phyloP scores from a whole-genome alignment of 2,797 vertebrate genomes.

The Chelon labrosus region DNA sequence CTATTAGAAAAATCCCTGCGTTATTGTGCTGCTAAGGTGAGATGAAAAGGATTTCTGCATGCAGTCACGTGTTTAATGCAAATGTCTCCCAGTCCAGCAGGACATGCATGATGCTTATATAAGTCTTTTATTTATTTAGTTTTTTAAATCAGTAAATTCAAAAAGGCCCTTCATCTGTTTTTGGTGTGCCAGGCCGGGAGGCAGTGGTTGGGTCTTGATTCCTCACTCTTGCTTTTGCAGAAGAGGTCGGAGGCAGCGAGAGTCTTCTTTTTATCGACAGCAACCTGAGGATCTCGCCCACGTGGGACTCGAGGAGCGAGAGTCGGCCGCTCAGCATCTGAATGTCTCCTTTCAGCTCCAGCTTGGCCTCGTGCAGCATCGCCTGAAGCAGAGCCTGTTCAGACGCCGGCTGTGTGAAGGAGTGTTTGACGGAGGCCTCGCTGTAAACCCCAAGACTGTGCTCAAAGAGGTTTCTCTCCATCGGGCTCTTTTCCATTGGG shows the following conservation, averaged over 20 bases:
- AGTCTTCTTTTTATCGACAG: conserved; percentile 88
- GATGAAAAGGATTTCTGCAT: conserved; percentile 82
- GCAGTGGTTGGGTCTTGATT: conserved; percentile 90
- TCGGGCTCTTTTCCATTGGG: conserved; percentile 83
- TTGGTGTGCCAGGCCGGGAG: conserved; percentile 87
- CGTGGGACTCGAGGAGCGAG: conserved; percentile 92
- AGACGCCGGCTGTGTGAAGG: conserved; percentile 87
- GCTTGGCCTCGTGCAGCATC: conserved; percentile 92
- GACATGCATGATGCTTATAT: conserved; percentile 91
- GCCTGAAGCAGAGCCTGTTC: conserved; percentile 94
- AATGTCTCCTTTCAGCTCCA: conserved; percentile 96
- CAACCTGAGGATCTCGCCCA: conserved; percentile 95
- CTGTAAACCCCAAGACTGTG: conserved; percentile 65
- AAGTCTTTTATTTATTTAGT: neutral
- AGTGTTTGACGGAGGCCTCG: conserved; percentile 80
- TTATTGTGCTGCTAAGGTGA: conserved; percentile 38
- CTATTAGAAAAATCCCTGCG: conserved; percentile 54
- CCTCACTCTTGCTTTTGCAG: conserved; percentile 86
- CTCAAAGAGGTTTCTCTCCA: conserved; percentile 77
- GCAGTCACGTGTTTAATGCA: conserved; percentile 92
- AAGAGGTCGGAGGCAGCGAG: conserved; percentile 83
- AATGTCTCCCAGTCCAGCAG: conserved; percentile 93
- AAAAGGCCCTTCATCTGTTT: conserved; percentile 90
- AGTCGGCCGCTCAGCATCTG: conserved; percentile 91
- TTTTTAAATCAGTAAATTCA: conserved; percentile 71